Conservation (phyloP, 2,888 invertebrate genomes). For the Orgyia antiqua region DNA sequence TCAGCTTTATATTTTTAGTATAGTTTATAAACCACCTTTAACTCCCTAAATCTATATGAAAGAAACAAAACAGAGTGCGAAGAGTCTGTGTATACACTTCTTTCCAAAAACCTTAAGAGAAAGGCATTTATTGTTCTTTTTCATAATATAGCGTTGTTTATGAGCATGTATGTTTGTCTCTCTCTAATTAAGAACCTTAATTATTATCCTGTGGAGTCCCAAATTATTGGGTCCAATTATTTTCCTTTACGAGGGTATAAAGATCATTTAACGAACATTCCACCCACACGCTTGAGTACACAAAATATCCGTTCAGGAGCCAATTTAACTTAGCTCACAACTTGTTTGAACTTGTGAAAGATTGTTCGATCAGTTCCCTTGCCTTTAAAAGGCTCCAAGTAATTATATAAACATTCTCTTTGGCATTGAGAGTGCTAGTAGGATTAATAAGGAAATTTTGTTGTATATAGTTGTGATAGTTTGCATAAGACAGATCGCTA, state of each 20-base stretch:
- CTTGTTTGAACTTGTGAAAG: constrained; percentile 37
- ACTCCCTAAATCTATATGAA: no score
- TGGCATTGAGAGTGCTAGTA: constrained; percentile 22
- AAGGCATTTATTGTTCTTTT: no score
- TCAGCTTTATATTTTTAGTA: no score
- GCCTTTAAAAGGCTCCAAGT: constrained; percentile 38
- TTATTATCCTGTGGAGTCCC: no score
- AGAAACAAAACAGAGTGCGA: no score
- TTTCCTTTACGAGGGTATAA: constrained; percentile 31
- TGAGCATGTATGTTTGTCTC: no score
- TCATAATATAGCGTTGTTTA: no score
- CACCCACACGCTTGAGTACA: constrained; percentile 30
- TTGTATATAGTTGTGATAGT: constrained; percentile 14
- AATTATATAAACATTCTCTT: constrained; percentile 39
- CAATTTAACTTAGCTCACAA: constrained; percentile 47
- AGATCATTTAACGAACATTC: constrained; percentile 30
- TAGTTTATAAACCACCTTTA: no score
- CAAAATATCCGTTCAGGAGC: constrained; percentile 40
- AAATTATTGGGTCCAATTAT: constrained; percentile 22
- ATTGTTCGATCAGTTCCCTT: constrained; percentile 35
- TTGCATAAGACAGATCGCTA: constrained; percentile 18
- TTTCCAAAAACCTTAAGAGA: no score
- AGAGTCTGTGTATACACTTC: no score
- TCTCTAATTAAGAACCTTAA: no score
- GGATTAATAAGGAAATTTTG: constrained; percentile 26